Conservation (phyloP, 2,113 vertebrate species). For the Labrus mixtus region DNA sequence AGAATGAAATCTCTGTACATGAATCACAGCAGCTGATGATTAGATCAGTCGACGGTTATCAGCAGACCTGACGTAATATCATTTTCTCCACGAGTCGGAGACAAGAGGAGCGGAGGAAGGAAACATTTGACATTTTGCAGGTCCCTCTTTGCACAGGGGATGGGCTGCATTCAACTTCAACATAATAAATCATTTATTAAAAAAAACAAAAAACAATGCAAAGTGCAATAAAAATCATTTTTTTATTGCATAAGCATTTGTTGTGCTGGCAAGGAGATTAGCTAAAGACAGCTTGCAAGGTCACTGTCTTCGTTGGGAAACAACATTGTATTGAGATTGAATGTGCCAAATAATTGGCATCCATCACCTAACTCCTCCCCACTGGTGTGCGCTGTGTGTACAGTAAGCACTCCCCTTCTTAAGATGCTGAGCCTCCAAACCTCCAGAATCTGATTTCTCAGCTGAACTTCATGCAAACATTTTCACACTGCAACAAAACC, state of each 20-base stretch:
- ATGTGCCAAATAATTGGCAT: no score
- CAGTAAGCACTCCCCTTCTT: background rate
- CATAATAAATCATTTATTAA: no score
- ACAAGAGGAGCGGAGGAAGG: background rate
- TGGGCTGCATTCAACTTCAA: no score
- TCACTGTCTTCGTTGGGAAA: no score
- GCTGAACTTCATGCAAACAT: constrained; percentile 8
- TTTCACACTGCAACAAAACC: background rate
- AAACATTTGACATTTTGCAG: background rate
- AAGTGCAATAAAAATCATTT: no score
- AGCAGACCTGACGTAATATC: background rate
- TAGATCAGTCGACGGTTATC: background rate
- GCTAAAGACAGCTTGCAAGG: no score
- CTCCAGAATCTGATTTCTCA: background rate
- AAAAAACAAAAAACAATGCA: no score
- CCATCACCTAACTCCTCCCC: no score
- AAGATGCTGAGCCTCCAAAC: background rate
- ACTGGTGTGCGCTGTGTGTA: background rate
- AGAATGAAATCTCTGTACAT: background rate
- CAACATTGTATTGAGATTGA: no score
- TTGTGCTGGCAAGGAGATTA: no score
- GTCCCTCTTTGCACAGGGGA: no score
- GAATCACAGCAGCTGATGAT: background rate
- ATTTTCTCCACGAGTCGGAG: background rate
- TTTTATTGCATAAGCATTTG: no score